Percentiles rank a stretch among this genome's conserved stretches.
These are phyloP conservation scores for Macaria notata DNA, from an alignment of 2,888 invertebrate species.

Conservation along the genomic window DNA sequence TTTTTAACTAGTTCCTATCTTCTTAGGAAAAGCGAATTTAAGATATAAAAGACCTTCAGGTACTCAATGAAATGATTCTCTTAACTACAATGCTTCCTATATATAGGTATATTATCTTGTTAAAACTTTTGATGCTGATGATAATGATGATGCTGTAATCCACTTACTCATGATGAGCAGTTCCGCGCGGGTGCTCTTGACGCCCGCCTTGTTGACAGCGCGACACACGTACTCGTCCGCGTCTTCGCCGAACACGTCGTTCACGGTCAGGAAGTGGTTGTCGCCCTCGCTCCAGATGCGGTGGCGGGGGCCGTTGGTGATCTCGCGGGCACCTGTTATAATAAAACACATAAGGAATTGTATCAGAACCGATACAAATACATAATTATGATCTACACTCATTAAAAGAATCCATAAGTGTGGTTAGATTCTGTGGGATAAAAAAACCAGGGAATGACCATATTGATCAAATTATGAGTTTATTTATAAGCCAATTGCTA, in stretches of 20 bases:
- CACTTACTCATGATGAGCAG: constrained; percentile 96
- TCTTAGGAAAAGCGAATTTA: too few species aligned
- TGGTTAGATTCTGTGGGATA: too few species aligned
- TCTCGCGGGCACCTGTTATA: constrained; percentile 90
- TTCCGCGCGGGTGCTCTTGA: constrained; percentile 97
- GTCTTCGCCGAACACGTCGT: constrained; percentile 98
- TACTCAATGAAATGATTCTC: too few species aligned
- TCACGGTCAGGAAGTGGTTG: constrained; percentile 92
- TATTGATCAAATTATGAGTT: too few species aligned
- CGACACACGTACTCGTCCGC: constrained; percentile 99
- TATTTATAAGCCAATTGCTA: too few species aligned
- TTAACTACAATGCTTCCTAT: neutral
- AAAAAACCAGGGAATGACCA: too few species aligned
- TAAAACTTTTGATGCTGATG: neutral
- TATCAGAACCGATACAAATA: too few species aligned
- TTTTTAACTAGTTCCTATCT: too few species aligned
- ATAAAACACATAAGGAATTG: neutral
- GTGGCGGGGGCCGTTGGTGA: constrained; percentile 95
- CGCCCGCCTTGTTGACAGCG: constrained; percentile 97
- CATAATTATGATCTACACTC: too few species aligned
- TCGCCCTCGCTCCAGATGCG: constrained; percentile 96
- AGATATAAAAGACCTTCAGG: too few species aligned
- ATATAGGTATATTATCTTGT: neutral
- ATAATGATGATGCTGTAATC: neutral
- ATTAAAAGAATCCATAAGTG: too few species aligned